Conservation (phyloP, 2,888 invertebrate species). For the Diarsia mendica region DNA sequence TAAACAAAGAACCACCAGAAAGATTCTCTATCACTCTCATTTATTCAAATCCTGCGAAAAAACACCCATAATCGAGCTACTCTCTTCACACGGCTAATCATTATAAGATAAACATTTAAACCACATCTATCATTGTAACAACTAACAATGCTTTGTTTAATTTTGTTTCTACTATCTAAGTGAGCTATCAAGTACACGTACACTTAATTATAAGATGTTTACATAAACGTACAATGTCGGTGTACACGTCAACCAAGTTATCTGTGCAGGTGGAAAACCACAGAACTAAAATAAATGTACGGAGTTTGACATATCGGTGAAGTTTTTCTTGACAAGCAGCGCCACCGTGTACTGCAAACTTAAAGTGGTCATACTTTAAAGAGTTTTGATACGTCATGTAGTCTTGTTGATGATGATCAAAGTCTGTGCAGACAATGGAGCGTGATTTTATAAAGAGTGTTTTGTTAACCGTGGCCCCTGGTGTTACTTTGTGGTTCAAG, state of each 20-base stretch:
- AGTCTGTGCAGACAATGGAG: constrained; percentile 66
- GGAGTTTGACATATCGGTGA: neutral
- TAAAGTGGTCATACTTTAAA: neutral
- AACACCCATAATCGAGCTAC: neutral
- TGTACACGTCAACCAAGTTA: constrained; percentile 15
- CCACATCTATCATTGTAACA: constrained; percentile 53
- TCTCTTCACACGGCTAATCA: constrained; percentile 39
- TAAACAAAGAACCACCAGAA: constrained; percentile 7
- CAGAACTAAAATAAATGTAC: neutral
- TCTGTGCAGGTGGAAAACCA: neutral
- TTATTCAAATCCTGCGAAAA: constrained; percentile 14
- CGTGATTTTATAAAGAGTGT: constrained; percentile 71
- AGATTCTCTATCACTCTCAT: constrained; percentile 1
- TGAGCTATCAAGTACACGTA: constrained; percentile 60
- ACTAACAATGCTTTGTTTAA: constrained; percentile 53
- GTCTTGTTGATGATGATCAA: constrained; percentile 47
- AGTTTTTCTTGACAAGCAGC: neutral
- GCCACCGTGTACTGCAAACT: neutral
- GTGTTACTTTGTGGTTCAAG: constrained; percentile 61
- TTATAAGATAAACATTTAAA: constrained; percentile 44
- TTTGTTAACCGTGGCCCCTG: constrained; percentile 66
- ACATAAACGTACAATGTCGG: constrained; percentile 53
- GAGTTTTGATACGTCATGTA: constrained; percentile 51
- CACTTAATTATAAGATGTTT: constrained; percentile 59
- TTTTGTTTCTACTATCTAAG: constrained; percentile 58